These are phyloP conservation scores for Myiotriccus ornatus DNA, from an alignment of 2,797 vertebrate genomes.

Conservation along the genomic window DNA sequence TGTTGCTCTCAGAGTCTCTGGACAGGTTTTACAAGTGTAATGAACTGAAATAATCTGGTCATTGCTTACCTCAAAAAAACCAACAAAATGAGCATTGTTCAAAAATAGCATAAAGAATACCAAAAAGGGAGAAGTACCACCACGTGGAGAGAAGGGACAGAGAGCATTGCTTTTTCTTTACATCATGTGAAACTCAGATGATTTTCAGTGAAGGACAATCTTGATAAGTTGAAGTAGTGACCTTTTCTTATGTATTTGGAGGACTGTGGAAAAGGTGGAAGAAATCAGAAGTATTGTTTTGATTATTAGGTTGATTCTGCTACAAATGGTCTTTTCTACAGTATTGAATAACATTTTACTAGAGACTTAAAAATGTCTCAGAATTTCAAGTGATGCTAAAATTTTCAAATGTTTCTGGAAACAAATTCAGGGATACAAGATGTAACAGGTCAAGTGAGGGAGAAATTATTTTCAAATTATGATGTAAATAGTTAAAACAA, in stretches of 20 bases:
- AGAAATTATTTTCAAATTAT: background rate
- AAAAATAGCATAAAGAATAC: background rate
- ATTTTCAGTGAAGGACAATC: background rate
- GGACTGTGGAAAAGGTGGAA: background rate
- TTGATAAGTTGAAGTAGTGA: background rate
- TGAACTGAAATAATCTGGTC: background rate
- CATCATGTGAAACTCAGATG: rapidly evolving
- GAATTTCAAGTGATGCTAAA: background rate
- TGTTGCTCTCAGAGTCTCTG: background rate
- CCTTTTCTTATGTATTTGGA: background rate
- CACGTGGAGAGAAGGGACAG: background rate
- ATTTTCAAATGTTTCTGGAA: background rate
- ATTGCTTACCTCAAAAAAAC: background rate
- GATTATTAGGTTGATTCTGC: background rate
- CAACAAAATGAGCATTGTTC: background rate
- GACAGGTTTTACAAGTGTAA: background rate
- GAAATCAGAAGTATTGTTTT: background rate
- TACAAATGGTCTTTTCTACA: background rate
- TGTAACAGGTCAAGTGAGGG: rapidly evolving
- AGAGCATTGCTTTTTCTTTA: background rate
- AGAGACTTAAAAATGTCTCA: background rate
- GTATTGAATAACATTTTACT: background rate
- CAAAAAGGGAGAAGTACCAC: background rate
- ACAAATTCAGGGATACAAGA: background rate
- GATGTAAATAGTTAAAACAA: background rate